A percentile compares a stretch with the other conserved stretches of the same genome.
Evolutionary conservation across 2,888 invertebrate species (phyloP).

Genomic region (Osedax frankpressi): DNA sequence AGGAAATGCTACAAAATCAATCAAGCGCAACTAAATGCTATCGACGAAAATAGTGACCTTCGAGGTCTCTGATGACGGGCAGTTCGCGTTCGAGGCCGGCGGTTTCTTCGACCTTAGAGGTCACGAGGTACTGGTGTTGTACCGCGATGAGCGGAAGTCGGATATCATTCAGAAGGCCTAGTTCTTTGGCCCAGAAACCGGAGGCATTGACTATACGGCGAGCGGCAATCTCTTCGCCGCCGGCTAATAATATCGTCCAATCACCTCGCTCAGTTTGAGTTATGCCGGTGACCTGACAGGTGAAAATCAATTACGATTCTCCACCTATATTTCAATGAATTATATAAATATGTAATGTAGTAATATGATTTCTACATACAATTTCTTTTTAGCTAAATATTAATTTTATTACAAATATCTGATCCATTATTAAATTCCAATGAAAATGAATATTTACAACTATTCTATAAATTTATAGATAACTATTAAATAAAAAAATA

Average conservation of each 20-base stretch:
- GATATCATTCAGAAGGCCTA: constrained; percentile 42
- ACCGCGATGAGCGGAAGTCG: constrained; percentile 46
- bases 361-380: no score
- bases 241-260: constrained; percentile 40
- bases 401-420: no score
- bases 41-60: constrained; percentile 23
- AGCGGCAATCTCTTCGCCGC: constrained; percentile 36
- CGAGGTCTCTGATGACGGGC: constrained; percentile 48
- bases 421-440: no score
- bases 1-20: no score
- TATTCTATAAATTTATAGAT: no score
- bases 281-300: constrained; percentile 26
- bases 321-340: no score
- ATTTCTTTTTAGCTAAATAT: no score
- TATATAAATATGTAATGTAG: no score
- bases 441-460: no score
- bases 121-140: constrained; percentile 48
- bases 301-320: no score
- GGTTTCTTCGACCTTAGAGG: constrained; percentile 38
- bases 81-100: constrained; percentile 32
- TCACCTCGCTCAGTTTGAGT: constrained; percentile 32
- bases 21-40: no score
- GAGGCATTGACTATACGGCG: constrained; percentile 47
- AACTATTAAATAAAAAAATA: no score
- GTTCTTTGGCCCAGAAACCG: constrained; percentile 48